Evolutionary conservation across 53 echinoderm and acorn worm species (phyloP).

Genomic region (Antedon mediterranea): DNA sequence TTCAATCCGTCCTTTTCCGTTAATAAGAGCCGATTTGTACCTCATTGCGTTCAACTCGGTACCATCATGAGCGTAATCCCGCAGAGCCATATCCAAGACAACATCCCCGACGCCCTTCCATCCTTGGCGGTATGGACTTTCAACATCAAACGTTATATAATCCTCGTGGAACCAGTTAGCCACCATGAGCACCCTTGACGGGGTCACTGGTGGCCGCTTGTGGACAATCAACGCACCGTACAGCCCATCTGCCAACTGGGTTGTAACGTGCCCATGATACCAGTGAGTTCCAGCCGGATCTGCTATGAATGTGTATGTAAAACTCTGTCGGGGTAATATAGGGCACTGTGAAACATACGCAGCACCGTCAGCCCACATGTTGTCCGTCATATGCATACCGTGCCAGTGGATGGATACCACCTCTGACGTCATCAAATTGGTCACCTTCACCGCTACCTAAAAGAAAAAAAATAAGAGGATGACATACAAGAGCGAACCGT

Average conservation of each 20-base stretch:
- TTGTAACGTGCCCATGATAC: background rate
- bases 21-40: background rate
- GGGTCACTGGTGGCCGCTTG: background rate
- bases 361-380: background rate
- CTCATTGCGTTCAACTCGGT: background rate
- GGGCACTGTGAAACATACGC: background rate
- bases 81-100: background rate
- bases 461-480: background rate
- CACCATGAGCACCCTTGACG: background rate
- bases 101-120: background rate
- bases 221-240: background rate
- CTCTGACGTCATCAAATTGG: background rate
- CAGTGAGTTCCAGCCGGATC: background rate
- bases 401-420: background rate
- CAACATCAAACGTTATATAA: background rate
- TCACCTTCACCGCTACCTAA: background rate
- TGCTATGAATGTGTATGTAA: background rate
- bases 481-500: no score
- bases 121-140: background rate
- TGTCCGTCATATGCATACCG: background rate
- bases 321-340: background rate
- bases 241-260: background rate
- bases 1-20: background rate
- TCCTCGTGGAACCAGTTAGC: background rate
- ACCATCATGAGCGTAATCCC: background rate